Evolutionary conservation across 2,888 invertebrate genomes (phyloP), one percentile per base, ranked within the genome.

Genomic region (Leptogaster cylindrica): DNA sequence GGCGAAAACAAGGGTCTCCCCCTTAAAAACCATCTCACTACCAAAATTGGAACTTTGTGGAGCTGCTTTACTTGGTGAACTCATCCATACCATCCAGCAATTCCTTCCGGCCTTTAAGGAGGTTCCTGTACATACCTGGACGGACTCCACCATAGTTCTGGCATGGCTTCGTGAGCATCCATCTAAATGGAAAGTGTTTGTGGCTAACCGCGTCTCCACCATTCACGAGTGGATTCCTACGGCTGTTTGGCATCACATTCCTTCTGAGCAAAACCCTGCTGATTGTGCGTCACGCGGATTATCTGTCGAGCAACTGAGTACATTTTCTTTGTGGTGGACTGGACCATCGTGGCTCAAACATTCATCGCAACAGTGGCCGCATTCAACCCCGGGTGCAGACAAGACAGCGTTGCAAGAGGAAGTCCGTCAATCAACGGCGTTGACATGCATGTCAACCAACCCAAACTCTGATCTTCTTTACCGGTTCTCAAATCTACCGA

Each of bases 251-350:
- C 16, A 20, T 5, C 20, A 48, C 20, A 20, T 48, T 20, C 48
- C 23, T 18, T 18, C 48, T 48, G 20, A 48, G 14, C 18, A 48
- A 6, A 74, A 74, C 41, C 70, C 71, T 6, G 72, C 72, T 1
- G 72, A 73, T 48, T 33, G 64, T 6, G 68, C 70, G 25, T 72
- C 73, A 3, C 65, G 73, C 18, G 72, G 74, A n/a, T 36, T 64
- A 0, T 10, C 36, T 39, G 70, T 70, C 5, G 23, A 69, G 4
- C 18, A 64, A 46, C 12, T 73, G 1, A 33, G 65, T 3, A 39
- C 36, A 2, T 36, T 41, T 28, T 6, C 31, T 6, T 64, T 72
- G 4, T 73, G 72, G 73, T 72, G 73, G 71, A 66, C 67, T 10
- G 71, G 72, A 14, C 73, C 73, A 2, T 12, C 16, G 2, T 67